A percentile compares a stretch with the other conserved stretches of the same genome.
phyloP scores from a whole-genome alignment of 2,113 vertebrate genomes.

The Chitala chitala region DNA sequence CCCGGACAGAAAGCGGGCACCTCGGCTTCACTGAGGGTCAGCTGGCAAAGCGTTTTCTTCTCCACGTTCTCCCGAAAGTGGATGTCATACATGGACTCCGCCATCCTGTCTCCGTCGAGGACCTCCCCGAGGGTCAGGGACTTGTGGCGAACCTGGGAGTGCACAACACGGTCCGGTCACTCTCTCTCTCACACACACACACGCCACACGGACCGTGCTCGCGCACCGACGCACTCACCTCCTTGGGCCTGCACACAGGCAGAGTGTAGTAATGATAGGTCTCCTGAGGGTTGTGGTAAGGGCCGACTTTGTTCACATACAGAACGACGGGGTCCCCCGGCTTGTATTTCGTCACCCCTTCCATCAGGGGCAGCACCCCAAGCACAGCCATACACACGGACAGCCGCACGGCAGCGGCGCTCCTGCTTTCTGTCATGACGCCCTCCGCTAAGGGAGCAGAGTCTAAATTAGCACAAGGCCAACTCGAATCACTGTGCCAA shows the following conservation, averaged over 20 bases:
- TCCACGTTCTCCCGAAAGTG: constrained; percentile 71
- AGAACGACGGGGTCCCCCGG: constrained; percentile 72
- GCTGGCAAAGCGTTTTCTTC: constrained; percentile 67
- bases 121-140: constrained; percentile 84
- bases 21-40: constrained; percentile 67
- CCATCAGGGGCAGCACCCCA: constrained; percentile 44
- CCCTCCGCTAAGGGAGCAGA: background rate
- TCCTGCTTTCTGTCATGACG: constrained; percentile 9
- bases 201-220: background rate
- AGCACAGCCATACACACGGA: constrained; percentile 54
- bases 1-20: constrained; percentile 31
- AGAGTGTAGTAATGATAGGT: constrained; percentile 89
- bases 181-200: background rate
- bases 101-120: constrained; percentile 86
- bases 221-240: constrained; percentile 54
- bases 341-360: constrained; percentile 64
- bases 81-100: constrained; percentile 78
- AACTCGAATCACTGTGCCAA: background rate
- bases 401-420: constrained; percentile 37
- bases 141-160: constrained; percentile 72
- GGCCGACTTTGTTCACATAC: constrained; percentile 90
- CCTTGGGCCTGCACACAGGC: constrained; percentile 79
- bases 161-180: background rate
- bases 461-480: background rate
- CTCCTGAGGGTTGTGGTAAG: constrained; percentile 90